phyloP scores from a whole-genome alignment of 2,888 invertebrate genomes.

The Drosophila mettleri region DNA sequence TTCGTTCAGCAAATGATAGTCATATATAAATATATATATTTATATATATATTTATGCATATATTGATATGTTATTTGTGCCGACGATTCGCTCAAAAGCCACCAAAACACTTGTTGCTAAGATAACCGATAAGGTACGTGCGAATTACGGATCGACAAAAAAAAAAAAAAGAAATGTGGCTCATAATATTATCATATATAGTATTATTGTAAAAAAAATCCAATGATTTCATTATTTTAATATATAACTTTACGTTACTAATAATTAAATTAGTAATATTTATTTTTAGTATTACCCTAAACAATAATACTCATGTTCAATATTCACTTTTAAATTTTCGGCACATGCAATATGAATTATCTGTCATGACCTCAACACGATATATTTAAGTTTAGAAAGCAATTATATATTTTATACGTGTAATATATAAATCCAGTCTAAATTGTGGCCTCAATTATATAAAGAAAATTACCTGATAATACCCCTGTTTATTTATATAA shows the following conservation, averaged over 20 bases:
- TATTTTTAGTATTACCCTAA: background rate
- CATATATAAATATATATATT: conserved; percentile 4
- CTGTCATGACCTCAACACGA: no score
- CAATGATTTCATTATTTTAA: background rate
- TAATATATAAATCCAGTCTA: background rate
- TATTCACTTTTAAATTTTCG: background rate
- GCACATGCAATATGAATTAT: no score
- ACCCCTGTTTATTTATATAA: background rate
- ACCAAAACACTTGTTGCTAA: conserved; percentile 16
- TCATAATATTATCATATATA: conserved; percentile 3
- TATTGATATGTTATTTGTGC: background rate
- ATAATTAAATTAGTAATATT: background rate
- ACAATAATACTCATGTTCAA: background rate
- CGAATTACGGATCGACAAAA: conserved; percentile 4
- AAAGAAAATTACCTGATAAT: conserved; percentile 10
- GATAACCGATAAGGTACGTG: conserved; percentile 32
- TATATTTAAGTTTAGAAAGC: no score
- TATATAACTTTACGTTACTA: background rate
- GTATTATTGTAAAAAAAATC: background rate
- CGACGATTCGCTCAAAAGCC: conserved; percentile 23
- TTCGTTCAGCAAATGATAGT: background rate
- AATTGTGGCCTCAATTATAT: background rate
- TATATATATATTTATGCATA: background rate
- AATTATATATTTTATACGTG: no score
- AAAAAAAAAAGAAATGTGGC: background rate